A percentile compares a stretch with the other conserved stretches of the same genome.
Evolutionary conservation across 2,888 invertebrate species (phyloP).

Genomic region (Coenonympha arcania): DNA sequence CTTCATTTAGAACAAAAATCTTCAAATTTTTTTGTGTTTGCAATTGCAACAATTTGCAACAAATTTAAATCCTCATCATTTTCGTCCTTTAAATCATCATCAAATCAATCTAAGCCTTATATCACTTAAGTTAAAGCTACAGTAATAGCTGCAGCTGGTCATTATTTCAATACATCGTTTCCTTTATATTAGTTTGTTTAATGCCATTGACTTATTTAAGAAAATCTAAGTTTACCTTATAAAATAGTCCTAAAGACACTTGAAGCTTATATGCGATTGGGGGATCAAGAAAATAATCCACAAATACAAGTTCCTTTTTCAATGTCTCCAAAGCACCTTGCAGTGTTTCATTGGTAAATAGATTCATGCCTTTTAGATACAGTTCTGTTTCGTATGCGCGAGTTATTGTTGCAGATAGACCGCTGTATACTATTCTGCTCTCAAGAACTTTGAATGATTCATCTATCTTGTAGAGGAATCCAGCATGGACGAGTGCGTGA

Average conservation of each 20-base stretch:
- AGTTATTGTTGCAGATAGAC: constrained; percentile 50
- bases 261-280: constrained; percentile 72
- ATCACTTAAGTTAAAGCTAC: too few relatives aligned
- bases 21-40: too few relatives aligned
- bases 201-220: too few relatives aligned
- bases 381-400: constrained; percentile 67
- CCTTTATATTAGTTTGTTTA: too few relatives aligned
- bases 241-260: constrained; percentile 75
- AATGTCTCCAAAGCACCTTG: constrained; percentile 42
- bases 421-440: constrained; percentile 72
- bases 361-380: constrained; percentile 49
- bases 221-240: constrained; percentile 73
- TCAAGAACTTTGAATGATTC: constrained; percentile 41
- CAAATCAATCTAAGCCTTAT: too few relatives aligned
- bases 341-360: constrained; percentile 54
- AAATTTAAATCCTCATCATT: too few relatives aligned
- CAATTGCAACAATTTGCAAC: too few relatives aligned
- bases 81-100: too few relatives aligned
- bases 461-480: constrained; percentile 71
- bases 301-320: constrained; percentile 39
- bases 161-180: too few relatives aligned
- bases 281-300: constrained; percentile 65
- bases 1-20: too few relatives aligned
- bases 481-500: constrained; percentile 82
- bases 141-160: too few relatives aligned